Evolutionary conservation across 2,113 vertebrate genomes (phyloP).

Genomic region (Sardina pilchardus): DNA sequence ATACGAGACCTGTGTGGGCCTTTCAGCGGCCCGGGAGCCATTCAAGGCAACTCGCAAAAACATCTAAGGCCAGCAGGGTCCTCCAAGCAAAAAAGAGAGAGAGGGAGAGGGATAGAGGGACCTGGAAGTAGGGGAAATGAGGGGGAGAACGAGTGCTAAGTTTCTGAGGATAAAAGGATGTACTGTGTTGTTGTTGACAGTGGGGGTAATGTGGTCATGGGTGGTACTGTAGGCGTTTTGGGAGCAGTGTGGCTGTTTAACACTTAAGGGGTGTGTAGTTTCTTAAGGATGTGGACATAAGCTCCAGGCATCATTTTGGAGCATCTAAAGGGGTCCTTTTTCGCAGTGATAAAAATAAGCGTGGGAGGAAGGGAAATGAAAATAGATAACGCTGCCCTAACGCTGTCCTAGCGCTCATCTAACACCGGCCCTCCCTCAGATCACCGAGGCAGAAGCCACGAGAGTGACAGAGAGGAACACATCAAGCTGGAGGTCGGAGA

Average conservation of each 20-base stretch:
- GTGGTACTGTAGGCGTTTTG: background rate
- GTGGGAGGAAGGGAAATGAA: background rate
- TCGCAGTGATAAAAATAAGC: background rate
- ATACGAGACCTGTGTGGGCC: conserved; percentile 79
- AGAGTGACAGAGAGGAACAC: background rate
- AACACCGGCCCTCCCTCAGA: background rate
- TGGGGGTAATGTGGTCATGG: background rate
- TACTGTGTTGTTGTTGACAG: background rate
- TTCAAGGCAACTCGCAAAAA: conserved; percentile 75
- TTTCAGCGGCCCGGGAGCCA: conserved; percentile 66
- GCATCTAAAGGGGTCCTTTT: background rate
- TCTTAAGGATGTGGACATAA: background rate
- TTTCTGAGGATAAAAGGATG: background rate
- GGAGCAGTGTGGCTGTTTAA: background rate
- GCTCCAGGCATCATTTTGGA: background rate
- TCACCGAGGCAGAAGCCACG: background rate
- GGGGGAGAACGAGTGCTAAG: background rate
- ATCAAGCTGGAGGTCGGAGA: background rate
- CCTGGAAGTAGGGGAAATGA: background rate
- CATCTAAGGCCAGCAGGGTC: conserved; percentile 59
- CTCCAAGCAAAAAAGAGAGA: conserved; percentile 66
- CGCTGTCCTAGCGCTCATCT: too few relatives aligned
- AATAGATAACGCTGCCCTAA: background rate
- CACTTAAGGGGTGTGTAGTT: background rate
- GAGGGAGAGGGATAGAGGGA: background rate